Conservation (phyloP, 2,888 invertebrate species). For the Meteorus cinctellus region DNA sequence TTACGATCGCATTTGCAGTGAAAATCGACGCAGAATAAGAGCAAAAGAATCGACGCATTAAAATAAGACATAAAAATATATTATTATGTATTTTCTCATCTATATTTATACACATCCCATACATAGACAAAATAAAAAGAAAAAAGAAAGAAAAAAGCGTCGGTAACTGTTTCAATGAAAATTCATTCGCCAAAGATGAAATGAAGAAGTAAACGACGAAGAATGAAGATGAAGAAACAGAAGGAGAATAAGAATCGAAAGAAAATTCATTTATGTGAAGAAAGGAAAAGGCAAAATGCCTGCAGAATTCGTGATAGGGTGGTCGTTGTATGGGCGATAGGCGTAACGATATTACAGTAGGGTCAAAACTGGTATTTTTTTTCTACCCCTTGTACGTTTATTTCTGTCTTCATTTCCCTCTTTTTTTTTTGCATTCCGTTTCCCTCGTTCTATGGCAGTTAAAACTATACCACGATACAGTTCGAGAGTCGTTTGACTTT, state of each 20-base stretch:
- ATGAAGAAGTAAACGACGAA: neutral
- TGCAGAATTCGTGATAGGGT: neutral
- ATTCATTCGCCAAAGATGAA: neutral
- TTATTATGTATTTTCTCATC: neutral
- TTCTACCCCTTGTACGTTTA: neutral
- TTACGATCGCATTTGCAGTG: neutral
- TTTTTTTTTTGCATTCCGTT: neutral
- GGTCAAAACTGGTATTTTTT: slow-evolving; percentile 34
- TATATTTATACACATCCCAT: neutral
- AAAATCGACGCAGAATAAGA: neutral
- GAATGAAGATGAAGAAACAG: neutral
- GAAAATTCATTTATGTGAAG: neutral
- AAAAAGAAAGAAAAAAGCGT: neutral
- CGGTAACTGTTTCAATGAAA: neutral
- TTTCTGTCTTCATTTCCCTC: neutral
- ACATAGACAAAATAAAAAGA: neutral
- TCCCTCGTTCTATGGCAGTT: slow-evolving; percentile 33
- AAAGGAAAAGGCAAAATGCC: slow-evolving; percentile 8
- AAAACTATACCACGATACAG: slow-evolving; percentile 39
- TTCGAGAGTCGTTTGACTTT: slow-evolving; percentile 50
- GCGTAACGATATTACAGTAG: slow-evolving; percentile 51
- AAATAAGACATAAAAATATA: slow-evolving; percentile 9
- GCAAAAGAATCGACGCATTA: slow-evolving; percentile 2
- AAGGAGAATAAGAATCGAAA: neutral
- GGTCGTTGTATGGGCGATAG: slow-evolving; percentile 40